phyloP scores from a whole-genome alignment of 2,888 invertebrate species.

The Alcis repandata region DNA sequence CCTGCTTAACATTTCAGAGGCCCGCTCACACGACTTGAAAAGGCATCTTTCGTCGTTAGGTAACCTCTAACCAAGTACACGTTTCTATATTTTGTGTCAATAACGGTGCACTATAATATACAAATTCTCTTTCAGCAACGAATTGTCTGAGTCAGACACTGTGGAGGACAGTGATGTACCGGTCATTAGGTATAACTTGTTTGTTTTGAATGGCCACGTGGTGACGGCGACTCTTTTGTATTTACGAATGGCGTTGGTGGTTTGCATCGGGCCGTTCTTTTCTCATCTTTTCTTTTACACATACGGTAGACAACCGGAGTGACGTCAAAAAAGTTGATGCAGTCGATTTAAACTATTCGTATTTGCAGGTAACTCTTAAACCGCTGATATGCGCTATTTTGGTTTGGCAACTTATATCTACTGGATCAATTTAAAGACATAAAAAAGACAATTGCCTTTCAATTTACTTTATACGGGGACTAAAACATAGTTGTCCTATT shows the following conservation, averaged over 20 bases:
- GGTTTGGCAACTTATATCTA: background rate
- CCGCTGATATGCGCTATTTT: background rate
- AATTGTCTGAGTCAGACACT: conserved; percentile 69
- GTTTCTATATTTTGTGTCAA: conserved; percentile 48
- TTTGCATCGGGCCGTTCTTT: conserved; percentile 41
- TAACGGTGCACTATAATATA: conserved; percentile 63
- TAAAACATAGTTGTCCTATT: background rate
- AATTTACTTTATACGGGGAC: background rate
- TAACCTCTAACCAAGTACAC: conserved; percentile 56
- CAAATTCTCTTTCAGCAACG: conserved; percentile 80
- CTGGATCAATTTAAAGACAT: background rate
- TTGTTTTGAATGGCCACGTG: conserved; percentile 57
- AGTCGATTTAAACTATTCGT: background rate
- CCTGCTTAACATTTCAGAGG: conserved; percentile 72
- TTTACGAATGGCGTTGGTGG: conserved; percentile 32
- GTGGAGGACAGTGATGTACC: conserved; percentile 67
- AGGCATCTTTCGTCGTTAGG: conserved; percentile 73
- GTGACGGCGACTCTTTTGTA: conserved; percentile 58
- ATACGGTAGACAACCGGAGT: background rate
- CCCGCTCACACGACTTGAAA: conserved; percentile 60
- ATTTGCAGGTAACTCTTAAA: background rate
- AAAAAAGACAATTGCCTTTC: background rate
- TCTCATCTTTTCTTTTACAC: background rate
- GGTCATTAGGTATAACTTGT: conserved; percentile 77
- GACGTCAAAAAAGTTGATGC: background rate